Conservation (phyloP, 2,113 vertebrate genomes). For the Hymenochirus boettgeri region DNA sequence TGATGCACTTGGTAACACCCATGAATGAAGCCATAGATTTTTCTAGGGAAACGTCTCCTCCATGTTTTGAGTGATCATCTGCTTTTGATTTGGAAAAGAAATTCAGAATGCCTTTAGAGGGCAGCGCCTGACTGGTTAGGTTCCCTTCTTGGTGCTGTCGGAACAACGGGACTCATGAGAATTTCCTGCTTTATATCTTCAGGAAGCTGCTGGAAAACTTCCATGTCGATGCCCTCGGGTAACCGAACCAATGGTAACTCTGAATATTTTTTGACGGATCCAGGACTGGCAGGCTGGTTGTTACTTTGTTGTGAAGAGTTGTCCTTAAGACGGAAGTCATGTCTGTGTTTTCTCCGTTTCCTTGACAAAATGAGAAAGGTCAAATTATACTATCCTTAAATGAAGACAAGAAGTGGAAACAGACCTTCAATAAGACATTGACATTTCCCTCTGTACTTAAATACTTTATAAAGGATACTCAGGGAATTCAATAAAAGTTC, state of each 20-base stretch:
- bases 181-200: conserved; percentile 76
- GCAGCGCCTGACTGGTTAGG: conserved; percentile 15
- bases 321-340: neutral
- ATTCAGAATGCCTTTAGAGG: conserved; percentile 36
- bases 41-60: neutral
- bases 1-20: no score
- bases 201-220: conserved; percentile 77
- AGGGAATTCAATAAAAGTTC: no score
- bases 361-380: neutral
- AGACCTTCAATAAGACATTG: no score
- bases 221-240: conserved; percentile 64
- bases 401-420: no score
- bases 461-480: no score
- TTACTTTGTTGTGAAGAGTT: neutral
- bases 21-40: neutral
- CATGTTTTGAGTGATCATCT: neutral
- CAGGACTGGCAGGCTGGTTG: neutral
- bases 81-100: conserved; percentile 37
- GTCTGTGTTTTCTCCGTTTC: neutral
- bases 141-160: conserved; percentile 16
- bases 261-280: neutral
- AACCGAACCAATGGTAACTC: conserved; percentile 25
- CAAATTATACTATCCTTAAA: no score
- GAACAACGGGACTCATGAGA: conserved; percentile 47
- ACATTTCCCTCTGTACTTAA: no score